Conservation (phyloP, 2,797 vertebrate genomes). For the Smutsia gigantea region DNA sequence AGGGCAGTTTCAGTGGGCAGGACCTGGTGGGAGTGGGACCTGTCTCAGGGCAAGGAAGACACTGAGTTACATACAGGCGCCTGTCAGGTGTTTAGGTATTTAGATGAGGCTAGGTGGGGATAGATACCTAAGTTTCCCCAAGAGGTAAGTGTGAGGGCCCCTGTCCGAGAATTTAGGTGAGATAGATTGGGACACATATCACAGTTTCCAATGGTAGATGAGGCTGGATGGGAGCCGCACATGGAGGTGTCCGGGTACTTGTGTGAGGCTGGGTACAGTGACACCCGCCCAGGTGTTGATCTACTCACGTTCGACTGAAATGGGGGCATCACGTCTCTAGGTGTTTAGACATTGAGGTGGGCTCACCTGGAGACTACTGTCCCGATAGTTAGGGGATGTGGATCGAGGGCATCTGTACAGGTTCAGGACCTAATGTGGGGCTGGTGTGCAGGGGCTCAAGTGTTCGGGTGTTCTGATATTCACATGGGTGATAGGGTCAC, state of each 20-base stretch:
- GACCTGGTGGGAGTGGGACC: not conserved
- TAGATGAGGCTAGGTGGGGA: not conserved
- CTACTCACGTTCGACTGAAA: not conserved
- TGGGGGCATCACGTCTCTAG: not conserved
- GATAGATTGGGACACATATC: not conserved
- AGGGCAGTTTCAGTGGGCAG: not conserved
- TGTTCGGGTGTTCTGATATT: not conserved
- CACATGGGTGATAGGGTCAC: no score
- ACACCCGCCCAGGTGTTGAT: not conserved
- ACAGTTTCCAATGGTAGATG: not conserved
- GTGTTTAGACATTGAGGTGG: not conserved
- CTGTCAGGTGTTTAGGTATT: not conserved
- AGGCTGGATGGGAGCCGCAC: not conserved
- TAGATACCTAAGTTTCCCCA: not conserved
- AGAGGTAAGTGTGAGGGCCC: not conserved
- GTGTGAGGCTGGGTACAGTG: not conserved
- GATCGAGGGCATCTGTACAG: not conserved
- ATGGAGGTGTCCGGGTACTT: not conserved
- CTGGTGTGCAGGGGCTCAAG: not conserved
- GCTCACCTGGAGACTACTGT: not conserved
- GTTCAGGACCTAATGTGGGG: not conserved
- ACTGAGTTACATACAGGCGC: not conserved
- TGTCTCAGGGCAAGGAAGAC: not conserved
- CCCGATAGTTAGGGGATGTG: not conserved
- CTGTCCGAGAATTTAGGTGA: not conserved